Conservation (phyloP, 2,888 invertebrate species). For the Pyrrhosoma nymphula region DNA sequence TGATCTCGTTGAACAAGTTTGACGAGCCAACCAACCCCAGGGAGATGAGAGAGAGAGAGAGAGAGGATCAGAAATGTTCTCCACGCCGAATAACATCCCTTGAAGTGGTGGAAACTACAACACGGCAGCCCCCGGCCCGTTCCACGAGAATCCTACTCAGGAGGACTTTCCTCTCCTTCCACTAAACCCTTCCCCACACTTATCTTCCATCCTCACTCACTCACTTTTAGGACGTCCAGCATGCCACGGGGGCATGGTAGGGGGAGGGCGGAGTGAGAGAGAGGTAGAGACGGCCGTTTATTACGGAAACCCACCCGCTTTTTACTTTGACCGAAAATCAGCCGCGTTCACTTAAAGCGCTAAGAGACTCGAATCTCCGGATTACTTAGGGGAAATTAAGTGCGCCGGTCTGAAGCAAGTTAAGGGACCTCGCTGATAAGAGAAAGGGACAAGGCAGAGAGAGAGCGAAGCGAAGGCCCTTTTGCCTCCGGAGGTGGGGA, state of each 20-base stretch:
- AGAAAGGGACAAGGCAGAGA: not conserved
- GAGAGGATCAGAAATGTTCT: not conserved
- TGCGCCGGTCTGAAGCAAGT: conserved; percentile 30
- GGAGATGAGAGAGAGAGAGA: not conserved
- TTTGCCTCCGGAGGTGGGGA: not conserved
- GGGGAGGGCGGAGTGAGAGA: too few relatives aligned
- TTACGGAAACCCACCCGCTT: not conserved
- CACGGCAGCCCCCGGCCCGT: not conserved
- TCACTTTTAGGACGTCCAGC: not conserved
- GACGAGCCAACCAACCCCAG: not conserved
- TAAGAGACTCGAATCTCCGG: conserved; percentile 37
- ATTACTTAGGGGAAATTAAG: conserved; percentile 42
- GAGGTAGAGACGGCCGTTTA: not conserved
- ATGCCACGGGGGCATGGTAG: too few relatives aligned
- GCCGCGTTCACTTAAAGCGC: conserved; percentile 19
- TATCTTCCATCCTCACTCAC: not conserved
- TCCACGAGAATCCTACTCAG: not conserved
- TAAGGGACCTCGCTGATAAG: conserved; percentile 17
- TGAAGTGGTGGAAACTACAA: not conserved
- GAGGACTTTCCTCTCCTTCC: too few relatives aligned
- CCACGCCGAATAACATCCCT: not conserved
- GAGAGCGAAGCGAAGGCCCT: not conserved
- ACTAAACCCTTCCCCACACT: not conserved
- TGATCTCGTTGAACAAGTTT: not conserved
- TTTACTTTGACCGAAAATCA: conserved; percentile 16